Evolutionary conservation across 2,113 vertebrate genomes (phyloP).

Genomic region (Struthio camelus): DNA sequence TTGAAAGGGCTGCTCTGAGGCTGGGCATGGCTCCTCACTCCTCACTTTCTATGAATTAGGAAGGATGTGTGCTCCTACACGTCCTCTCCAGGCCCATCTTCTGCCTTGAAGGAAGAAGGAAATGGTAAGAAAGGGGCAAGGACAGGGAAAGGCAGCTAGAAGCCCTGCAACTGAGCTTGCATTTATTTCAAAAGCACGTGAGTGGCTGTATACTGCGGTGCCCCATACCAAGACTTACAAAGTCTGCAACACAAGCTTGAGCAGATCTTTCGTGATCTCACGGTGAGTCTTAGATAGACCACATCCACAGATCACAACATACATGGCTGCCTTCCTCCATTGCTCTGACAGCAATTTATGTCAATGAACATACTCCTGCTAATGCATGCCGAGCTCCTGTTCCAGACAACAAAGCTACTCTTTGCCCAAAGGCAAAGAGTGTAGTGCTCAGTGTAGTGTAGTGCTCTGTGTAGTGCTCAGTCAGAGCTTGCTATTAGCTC

Average conservation of each 20-base stretch:
- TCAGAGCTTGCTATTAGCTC: background rate
- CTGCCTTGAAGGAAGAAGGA: background rate
- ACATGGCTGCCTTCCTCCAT: background rate
- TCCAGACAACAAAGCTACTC: background rate
- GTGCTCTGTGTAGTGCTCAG: background rate
- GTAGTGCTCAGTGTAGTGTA: background rate
- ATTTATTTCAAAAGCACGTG: background rate
- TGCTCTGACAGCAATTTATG: background rate
- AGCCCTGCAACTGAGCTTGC: background rate
- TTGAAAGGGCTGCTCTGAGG: background rate
- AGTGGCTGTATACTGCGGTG: rapidly evolving
- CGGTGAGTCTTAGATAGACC: rapidly evolving
- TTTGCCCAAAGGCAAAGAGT: background rate
- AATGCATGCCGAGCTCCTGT: background rate
- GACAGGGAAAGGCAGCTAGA: background rate
- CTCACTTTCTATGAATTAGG: background rate
- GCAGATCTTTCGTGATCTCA: background rate
- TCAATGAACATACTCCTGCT: background rate
- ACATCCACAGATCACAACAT: background rate
- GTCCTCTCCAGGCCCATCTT: background rate
- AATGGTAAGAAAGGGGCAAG: background rate
- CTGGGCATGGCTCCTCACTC: background rate
- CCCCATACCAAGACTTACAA: background rate
- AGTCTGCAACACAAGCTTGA: background rate
- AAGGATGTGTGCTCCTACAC: background rate